These are phyloP conservation scores for Odobenus rosmarus DNA, from an alignment of 2,113 vertebrate species.

Conservation along the genomic window DNA sequence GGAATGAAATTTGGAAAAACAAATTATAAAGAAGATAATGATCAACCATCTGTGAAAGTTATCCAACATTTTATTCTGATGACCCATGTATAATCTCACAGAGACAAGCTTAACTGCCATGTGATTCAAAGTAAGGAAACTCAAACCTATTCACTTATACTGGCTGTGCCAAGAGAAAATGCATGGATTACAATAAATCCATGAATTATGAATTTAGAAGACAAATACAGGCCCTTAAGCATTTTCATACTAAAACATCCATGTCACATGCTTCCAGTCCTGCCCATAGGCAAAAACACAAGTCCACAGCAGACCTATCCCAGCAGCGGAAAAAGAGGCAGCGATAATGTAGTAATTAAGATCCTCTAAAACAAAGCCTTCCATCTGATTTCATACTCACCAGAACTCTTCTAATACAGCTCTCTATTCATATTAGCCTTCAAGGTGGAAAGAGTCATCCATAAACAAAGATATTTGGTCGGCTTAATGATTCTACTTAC, in stretches of 20 bases:
- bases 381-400: neutral
- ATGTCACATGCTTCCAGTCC: neutral
- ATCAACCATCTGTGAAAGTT: neutral
- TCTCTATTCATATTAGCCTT: neutral
- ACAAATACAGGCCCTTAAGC: neutral
- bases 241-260: conserved; percentile 10
- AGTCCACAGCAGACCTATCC: neutral
- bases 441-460: neutral
- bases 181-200: neutral
- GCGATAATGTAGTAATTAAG: neutral
- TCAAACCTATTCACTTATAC: neutral
- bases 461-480: neutral
- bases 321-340: neutral
- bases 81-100: neutral
- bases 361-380: conserved; percentile 1
- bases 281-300: neutral
- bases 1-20: conserved; percentile 21
- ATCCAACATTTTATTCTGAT: neutral
- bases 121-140: neutral
- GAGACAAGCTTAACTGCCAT: neutral
- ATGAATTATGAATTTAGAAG: neutral
- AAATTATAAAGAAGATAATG: neutral
- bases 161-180: conserved; percentile 35
- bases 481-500: neutral
- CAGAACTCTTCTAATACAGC: neutral